phyloP scores from a whole-genome alignment of 1,140 invertebrate species.

The Drosophila ambigua region DNA sequence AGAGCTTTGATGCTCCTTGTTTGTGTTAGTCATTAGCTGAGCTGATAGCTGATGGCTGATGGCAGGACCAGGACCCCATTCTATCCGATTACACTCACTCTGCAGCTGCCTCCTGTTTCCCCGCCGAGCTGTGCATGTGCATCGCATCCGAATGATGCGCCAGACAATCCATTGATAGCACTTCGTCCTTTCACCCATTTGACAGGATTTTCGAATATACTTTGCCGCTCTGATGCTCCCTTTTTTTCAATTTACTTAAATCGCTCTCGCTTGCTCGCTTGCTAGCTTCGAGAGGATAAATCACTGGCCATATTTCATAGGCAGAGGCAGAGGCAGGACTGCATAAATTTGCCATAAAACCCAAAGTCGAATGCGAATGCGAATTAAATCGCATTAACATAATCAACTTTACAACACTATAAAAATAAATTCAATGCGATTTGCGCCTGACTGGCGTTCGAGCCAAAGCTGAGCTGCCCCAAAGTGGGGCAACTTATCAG shows the following conservation, averaged over 20 bases:
- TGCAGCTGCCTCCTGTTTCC: background rate
- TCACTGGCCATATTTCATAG: conserved; percentile 63
- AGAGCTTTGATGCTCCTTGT: conserved; percentile 33
- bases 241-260: conserved; percentile 70
- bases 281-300: conserved; percentile 41
- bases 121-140: conserved; percentile 41
- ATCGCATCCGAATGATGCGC: conserved; percentile 46
- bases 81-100: too few relatives aligned
- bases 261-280: conserved; percentile 21
- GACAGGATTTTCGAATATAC: conserved; percentile 37
- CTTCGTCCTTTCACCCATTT: conserved; percentile 34
- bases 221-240: background rate
- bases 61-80: too few relatives aligned
- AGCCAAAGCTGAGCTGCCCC: conserved; percentile 3
- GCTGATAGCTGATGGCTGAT: conserved; percentile 40
- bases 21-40: conserved; percentile 62
- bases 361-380: conserved; percentile 57
- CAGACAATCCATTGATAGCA: conserved; percentile 55
- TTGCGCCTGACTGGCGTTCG: conserved; percentile 44
- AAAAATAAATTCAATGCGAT: conserved; percentile 75
- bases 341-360: conserved; percentile 74
- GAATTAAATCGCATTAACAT: conserved; percentile 71
- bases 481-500: conserved; percentile 37
- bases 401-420: conserved; percentile 63
- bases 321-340: conserved; percentile 9